phyloP scores from a whole-genome alignment of 1,140 invertebrate species.

The Zelostemma sp. region DNA sequence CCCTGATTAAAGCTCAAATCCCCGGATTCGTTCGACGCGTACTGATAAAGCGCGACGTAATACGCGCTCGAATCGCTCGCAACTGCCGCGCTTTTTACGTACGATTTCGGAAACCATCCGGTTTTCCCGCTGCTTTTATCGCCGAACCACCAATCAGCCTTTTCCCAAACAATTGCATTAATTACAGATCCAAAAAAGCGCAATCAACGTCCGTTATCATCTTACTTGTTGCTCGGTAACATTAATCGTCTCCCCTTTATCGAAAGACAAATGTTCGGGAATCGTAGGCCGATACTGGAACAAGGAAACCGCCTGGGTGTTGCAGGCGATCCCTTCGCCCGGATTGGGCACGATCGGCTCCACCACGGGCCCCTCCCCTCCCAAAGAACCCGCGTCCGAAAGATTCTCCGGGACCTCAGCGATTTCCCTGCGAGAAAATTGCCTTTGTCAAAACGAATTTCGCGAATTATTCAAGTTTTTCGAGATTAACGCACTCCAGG shows the following conservation, averaged over 20 bases:
- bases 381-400: constrained; percentile 70
- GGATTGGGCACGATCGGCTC: too few species aligned
- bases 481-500: constrained; percentile 64
- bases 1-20: constrained; percentile 94
- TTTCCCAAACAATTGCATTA: too few species aligned
- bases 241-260: constrained; percentile 77
- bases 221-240: constrained; percentile 76
- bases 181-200: background rate
- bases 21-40: constrained; percentile 88
- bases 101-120: constrained; percentile 83
- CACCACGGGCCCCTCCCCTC: constrained; percentile 59
- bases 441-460: too few species aligned
- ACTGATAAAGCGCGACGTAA: constrained; percentile 88
- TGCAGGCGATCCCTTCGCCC: constrained; percentile 64
- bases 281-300: constrained; percentile 79
- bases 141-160: constrained; percentile 80
- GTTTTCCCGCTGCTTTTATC: constrained; percentile 65
- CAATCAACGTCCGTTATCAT: too few species aligned
- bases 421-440: constrained; percentile 74
- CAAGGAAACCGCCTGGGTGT: constrained; percentile 71
- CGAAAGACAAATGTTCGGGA: constrained; percentile 77
- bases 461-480: background rate
- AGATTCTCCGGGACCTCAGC: constrained; percentile 81
- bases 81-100: constrained; percentile 71
- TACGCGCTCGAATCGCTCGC: constrained; percentile 72